Evolutionary conservation across 1,140 invertebrate genomes (phyloP), one percentile per base, ranked within the genome.

Genomic region (Drosophila sechellia): DNA sequence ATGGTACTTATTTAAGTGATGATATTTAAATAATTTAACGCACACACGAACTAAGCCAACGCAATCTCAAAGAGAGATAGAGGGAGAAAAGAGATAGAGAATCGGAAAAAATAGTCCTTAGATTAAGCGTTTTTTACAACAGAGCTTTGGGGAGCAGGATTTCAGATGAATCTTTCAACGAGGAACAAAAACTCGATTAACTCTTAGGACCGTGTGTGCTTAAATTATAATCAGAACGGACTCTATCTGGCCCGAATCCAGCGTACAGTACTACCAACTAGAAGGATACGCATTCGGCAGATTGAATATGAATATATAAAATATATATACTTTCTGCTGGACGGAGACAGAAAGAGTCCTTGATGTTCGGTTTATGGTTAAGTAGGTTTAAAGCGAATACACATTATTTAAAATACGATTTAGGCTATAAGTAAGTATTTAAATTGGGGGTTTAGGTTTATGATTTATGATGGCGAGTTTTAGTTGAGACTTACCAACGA

Each of bases 401-500:
- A 75, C 65, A 61, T 89, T 87, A 89, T 77, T 87, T 81, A 77
- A 85, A 46, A 77, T 77, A 79, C 64, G 60, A 37, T 76, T 76
- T 60, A 65, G 52, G 61, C 73, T 77, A 48, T 34, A 35, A 42
- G 65, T 64, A 3, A 27, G 53, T 63, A 66, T 73, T 77, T 90
- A 72, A 77, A 75, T 22, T 57, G 31, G 60, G 43, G 46, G 35
- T 57, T 61, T 77, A 70, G 65, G 48, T 63, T 71, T 63, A 50
- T 75, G 64, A 50, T 74, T 74, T 79, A 71, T 85, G 53, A 64
- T 61, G 71, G 69, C 80, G 52, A 72, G 74, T 90, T 90, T 80
- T 77, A 75, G 92, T 94, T 94, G 91, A 94, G 94, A 96, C 96
- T 96, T 95, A 97, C 96, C 95, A 96, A 94, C 93, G 95, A 96